Base-by-base conservation (phyloP, 2,888 invertebrate species). In the Athrips mouffetella region DNA sequence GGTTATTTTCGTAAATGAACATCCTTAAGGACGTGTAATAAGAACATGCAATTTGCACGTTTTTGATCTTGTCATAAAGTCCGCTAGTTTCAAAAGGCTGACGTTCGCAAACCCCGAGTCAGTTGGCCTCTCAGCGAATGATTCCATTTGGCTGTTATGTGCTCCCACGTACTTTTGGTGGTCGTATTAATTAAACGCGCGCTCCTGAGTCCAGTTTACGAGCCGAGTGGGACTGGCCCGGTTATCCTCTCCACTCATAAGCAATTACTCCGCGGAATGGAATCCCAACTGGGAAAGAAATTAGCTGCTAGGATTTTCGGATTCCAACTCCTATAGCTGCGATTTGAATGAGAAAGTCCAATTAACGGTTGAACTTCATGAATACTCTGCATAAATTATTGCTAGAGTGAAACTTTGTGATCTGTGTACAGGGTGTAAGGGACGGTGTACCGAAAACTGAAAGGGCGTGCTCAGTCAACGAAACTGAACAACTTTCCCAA, bases 181-280 rank as follows among this genome's bases (percentile, higher is more conserved):
- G 76, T 75, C 72, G 82, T 80, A 85, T 84, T 86, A 85, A 86
- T 86, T 86, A 84, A 83, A 84, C 84, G 83, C 85, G 84, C 82
- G 80, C 82, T 79, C 74, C 79, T 63, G 81, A 84, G 80, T 81
- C 80, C 84, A 80, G 80, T 86, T 85, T 83, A 85, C 76, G 84
- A 80, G 74, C 76, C 63, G 77, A 81, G 82, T 76, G 71, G 76
- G 80, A 73, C 80, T 80, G 80, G 85, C 83, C 70, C 80, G 83
- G 78, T 86, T 82, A 85, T 85, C 82, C 85, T 76, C 78, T 80
- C 77, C 76, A 82, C 83, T 86, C 85, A 85, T 85, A 85, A 86
- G 86, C 86, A 84, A 86, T 85, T 86, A 86, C 80, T 85, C 80
- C 76, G 70, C 67, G 70, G 71, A 74, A 83, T 83, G 76, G 81